These are phyloP conservation scores for Megalonaias nervosa DNA, from an alignment of 1,140 invertebrate species.

Conservation along the genomic window DNA sequence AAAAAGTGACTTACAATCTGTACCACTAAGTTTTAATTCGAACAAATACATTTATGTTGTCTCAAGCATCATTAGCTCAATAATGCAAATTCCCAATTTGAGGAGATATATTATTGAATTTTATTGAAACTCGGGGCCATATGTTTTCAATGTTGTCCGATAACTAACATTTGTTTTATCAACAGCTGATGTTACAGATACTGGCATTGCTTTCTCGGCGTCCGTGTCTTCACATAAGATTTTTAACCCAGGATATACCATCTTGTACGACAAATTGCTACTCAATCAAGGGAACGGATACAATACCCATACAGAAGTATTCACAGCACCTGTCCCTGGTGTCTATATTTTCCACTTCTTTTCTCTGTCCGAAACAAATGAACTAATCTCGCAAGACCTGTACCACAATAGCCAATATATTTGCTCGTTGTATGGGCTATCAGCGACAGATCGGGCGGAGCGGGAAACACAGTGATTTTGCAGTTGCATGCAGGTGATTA, in stretches of 20 bases:
- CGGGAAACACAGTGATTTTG: conserved; percentile 16
- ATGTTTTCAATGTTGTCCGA: too few species aligned
- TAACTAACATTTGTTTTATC: too few species aligned
- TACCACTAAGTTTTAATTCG: too few species aligned
- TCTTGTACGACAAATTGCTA: conserved; percentile 18
- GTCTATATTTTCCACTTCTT: conserved; percentile 27
- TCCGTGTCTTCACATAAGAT: conserved; percentile 8
- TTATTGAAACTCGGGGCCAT: too few species aligned
- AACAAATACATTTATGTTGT: too few species aligned
- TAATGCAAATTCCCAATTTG: background rate
- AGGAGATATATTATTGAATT: background rate
- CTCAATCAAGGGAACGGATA: conserved; percentile 4
- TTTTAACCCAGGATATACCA: background rate
- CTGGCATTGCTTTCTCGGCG: conserved; percentile 3
- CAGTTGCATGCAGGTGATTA: conserved; percentile 9
- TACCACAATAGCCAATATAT: conserved; percentile 13
- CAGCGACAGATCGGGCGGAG: conserved; percentile 9
- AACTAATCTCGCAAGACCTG: conserved; percentile 6
- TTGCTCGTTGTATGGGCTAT: conserved; percentile 11
- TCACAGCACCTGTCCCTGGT: conserved; percentile 8
- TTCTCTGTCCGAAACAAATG: background rate
- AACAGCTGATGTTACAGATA: too few species aligned
- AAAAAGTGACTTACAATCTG: too few species aligned
- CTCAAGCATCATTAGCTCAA: too few species aligned
- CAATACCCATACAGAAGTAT: conserved; percentile 11